Evolutionary conservation across 2,797 vertebrate genomes (phyloP).

Genomic region (Chrysocyon brachyurus): DNA sequence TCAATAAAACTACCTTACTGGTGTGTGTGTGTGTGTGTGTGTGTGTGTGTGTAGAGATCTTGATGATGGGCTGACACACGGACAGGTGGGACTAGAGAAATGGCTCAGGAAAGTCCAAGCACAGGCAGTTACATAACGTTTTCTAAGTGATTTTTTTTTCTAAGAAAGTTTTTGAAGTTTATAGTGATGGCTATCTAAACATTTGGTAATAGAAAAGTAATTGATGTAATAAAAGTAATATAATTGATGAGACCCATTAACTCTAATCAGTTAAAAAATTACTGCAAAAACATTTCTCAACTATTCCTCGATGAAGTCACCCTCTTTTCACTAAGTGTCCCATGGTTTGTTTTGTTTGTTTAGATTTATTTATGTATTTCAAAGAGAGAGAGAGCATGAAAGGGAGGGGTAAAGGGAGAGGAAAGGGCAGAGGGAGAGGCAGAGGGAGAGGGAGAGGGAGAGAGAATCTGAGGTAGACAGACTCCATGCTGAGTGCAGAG

Average conservation of each 20-base stretch:
- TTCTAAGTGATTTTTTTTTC: not conserved
- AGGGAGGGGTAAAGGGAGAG: not conserved
- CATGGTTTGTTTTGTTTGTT: not conserved
- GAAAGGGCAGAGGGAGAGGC: not conserved
- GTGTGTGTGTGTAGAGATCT: not conserved
- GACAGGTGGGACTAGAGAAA: not conserved
- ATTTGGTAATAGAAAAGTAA: not conserved
- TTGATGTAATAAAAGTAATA: not conserved
- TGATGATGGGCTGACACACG: not conserved
- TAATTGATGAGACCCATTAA: not conserved
- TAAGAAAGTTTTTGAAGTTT: not conserved
- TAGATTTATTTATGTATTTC: not conserved
- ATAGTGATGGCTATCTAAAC: not conserved
- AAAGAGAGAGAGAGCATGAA: not conserved
- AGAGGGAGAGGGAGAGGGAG: not conserved
- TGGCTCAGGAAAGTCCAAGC: not conserved
- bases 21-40: not conserved
- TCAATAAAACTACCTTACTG: not conserved
- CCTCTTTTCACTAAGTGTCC: not conserved
- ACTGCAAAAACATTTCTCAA: constrained; percentile 49
- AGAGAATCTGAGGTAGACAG: not conserved
- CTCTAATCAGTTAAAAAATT: constrained; percentile 43
- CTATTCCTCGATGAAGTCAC: not conserved
- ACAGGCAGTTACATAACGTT: not conserved
- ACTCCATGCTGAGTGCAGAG: not conserved